Evolutionary conservation across 2,888 invertebrate genomes (phyloP), one percentile per base, ranked within the genome.

Genomic region (Rhamnusium bicolor): DNA sequence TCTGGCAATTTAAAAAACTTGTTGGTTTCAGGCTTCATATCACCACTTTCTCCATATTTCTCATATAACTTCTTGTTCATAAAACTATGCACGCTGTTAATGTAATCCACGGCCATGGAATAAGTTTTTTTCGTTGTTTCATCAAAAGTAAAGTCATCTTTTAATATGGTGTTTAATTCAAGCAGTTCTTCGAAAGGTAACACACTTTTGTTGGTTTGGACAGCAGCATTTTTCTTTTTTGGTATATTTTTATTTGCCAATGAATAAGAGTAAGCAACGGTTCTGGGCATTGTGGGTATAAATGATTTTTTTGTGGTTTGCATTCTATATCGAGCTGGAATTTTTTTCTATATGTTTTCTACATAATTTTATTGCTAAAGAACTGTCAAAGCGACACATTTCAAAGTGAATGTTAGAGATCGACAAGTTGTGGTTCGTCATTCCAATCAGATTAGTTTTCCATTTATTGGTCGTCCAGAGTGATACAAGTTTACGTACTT

Each of bases 21-120:
- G 5, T 40, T 54, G 12, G 32, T 56, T 21, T 68, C 29, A 12
- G 60, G 27, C 16, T 68, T 58, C 0, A 53, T n/a, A 40, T 65
- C 60, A 18, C 63, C 67, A 53, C 54, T 47, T 18, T 61, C 21
- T n/a, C 51, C 47, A 18, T 21, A 47, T 8, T 53, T 47, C 8
- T 73, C 69, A 7, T 40, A 51, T 10, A 79, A 53, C n/a, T 74
- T 71, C 5, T 53, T 49, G 65, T 79, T 81, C 51, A 81, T 72
- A n/a, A 47, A 60, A 3, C 65, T 51, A 49, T 79, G 81, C 46
- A 75, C 73, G 12, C 32, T 62, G 67, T 81, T 81, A 3, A 81
- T 58, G 46, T 75, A 78, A 3, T 68, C n/a, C 65, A 81, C 60
- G 2, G 79, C 76, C 29, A 18, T 12, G n/a, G 12, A n/a, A 16